Evolutionary conservation across 1,140 invertebrate species (phyloP), one percentile per base, ranked within the genome.

Genomic region (Cotesia chilonis): DNA sequence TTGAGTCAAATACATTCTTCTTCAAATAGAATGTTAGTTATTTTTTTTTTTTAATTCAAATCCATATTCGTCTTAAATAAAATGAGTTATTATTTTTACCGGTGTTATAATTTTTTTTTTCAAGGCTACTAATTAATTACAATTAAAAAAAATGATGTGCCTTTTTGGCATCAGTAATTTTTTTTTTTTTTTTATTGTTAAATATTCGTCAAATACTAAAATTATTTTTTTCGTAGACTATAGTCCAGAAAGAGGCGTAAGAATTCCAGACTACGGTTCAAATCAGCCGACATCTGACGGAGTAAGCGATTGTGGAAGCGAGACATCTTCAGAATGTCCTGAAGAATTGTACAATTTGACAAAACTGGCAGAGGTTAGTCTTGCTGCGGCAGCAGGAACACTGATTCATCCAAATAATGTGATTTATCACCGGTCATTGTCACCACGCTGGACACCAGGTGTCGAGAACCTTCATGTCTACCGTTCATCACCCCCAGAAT

Each of bases 271-370:
- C 54, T 85, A 83, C 70, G 78, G 80, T 41, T 77, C 80, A 59
- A 79, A 79, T 68, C 86, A 84, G 71, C 82, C 81, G 69, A 84
- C 81, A 4, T 87, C 86, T 14, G 86, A 86, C 72, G 86, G 85
- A 4, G 85, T 83, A 6, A 86, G 85, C 67, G 85, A 86, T 52
- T 87, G 85, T 72, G 84, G 83, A 4, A 87, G 85, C 70, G 85
- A 87, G 35, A 83, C 79, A 10, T 84, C 83, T 3, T 83, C 81
- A 14, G 89, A 89, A 74, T 88, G 90, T 83, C 91, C 91, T 4
- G 91, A 92, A 74, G 91, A 93, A 76, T 86, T 94, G 12, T 94
- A 92, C 83, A 94, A 94, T 76, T 86, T 93, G 9, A 93, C 91
- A 5, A 92, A 93, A 80, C 82, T 94, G 63, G 92, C 92, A 3